Percentiles rank a stretch among this genome's conserved stretches.
Evolutionary conservation across 2,888 invertebrate genomes (phyloP).

Genomic region (Thysanoteuthis rhombus): DNA sequence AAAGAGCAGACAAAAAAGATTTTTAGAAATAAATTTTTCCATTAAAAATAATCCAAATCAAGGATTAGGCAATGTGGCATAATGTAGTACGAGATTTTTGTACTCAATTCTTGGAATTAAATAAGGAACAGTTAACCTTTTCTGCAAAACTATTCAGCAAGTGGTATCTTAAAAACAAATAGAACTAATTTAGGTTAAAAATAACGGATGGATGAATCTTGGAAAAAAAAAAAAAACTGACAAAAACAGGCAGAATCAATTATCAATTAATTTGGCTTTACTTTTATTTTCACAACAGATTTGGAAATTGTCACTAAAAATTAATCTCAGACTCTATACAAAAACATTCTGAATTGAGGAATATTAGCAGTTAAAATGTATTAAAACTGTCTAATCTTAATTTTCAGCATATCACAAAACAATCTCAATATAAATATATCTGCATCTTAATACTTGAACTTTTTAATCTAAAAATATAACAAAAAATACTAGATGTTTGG

Average conservation of each 20-base stretch:
- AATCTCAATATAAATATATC: not conserved
- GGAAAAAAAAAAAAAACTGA: no score
- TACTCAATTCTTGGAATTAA: not conserved
- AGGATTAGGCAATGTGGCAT: not conserved
- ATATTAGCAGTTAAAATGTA: not conserved
- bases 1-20: not conserved
- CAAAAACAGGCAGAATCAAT: not conserved
- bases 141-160: not conserved
- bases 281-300: not conserved
- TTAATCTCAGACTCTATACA: no score
- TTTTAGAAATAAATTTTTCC: not conserved
- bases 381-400: not conserved
- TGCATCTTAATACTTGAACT: not conserved
- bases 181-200: not conserved
- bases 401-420: not conserved
- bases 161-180: not conserved
- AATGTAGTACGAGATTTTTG: not conserved
- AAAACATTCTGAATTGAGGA: no score
- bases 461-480: not conserved
- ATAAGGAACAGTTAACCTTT: not conserved
- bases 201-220: not conserved
- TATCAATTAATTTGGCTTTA: not conserved
- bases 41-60: not conserved
- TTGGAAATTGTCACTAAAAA: no score
- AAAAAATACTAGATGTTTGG: not conserved